phyloP scores from a whole-genome alignment of 2,797 vertebrate species.

The Sandelia bainsii region DNA sequence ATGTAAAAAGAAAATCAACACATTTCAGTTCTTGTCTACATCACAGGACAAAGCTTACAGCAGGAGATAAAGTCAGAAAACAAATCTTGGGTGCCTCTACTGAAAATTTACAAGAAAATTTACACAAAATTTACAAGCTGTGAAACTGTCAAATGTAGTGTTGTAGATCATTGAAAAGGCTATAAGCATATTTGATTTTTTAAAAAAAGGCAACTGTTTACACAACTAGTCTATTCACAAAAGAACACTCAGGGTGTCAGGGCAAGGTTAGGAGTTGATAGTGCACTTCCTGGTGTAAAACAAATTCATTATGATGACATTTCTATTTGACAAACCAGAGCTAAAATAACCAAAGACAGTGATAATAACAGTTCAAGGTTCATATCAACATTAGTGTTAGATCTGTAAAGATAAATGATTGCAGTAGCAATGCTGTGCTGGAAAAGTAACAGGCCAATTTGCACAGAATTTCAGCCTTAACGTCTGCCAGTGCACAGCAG shows the following conservation, averaged over 20 bases:
- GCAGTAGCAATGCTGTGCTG: constrained; percentile 30
- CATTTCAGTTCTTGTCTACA: neutral
- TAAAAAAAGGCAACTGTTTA: neutral
- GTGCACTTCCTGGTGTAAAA: constrained; percentile 27
- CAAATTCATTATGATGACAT: constrained; percentile 21
- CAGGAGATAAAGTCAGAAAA: constrained; percentile 2
- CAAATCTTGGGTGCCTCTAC: neutral
- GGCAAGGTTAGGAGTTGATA: constrained; percentile 12
- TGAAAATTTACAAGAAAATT: neutral
- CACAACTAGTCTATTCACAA: constrained; percentile 3
- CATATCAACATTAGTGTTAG: neutral
- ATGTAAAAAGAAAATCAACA: no score
- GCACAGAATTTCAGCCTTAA: constrained; percentile 28
- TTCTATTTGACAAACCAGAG: constrained; percentile 16
- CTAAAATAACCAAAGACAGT: neutral
- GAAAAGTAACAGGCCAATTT: constrained; percentile 53
- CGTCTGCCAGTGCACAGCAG: constrained; percentile 39
- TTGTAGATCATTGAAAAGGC: neutral
- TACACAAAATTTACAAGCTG: neutral
- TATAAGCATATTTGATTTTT: neutral
- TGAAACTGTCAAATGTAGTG: neutral
- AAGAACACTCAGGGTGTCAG: constrained; percentile 41
- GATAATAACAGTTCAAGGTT: neutral
- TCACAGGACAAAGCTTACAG: neutral
- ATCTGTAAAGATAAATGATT: constrained; percentile 5